A percentile compares a stretch with the other conserved stretches of the same genome.
These are phyloP conservation scores for Listronotus oregonensis DNA, from an alignment of 1,140 invertebrate genomes.

Conservation along the genomic window DNA sequence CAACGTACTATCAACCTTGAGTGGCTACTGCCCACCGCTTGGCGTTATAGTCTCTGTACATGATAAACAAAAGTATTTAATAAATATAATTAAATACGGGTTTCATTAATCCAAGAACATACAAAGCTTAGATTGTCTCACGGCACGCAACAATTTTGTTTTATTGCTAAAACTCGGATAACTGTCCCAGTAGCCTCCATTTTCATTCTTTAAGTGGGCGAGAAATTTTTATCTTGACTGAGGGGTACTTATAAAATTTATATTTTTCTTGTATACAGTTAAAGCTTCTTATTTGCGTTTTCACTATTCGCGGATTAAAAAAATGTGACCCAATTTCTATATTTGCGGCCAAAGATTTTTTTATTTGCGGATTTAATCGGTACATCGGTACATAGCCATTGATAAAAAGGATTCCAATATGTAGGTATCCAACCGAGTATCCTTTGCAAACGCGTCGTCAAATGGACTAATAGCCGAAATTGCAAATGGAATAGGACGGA, in stretches of 20 bases:
- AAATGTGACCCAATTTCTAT: no score
- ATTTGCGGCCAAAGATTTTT: no score
- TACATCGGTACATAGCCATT: no score
- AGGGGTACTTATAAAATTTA: background rate
- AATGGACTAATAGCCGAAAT: no score
- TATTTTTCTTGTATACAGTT: no score
- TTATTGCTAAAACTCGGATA: constrained; percentile 6
- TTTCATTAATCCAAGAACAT: constrained; percentile 28
- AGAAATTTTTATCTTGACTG: background rate
- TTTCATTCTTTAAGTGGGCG: background rate
- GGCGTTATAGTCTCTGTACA: constrained; percentile 19
- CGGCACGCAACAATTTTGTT: constrained; percentile 27
- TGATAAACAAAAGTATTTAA: constrained; percentile 35
- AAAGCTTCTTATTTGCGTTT: no score
- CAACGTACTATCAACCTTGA: constrained; percentile 23
- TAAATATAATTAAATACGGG: constrained; percentile 33
- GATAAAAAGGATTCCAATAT: no score
- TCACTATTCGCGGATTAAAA: no score
- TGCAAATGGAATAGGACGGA: no score
- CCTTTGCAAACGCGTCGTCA: no score
- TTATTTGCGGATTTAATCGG: no score
- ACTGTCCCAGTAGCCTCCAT: constrained; percentile 27
- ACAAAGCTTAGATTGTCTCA: constrained; percentile 23
- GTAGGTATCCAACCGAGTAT: no score
- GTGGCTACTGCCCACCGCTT: constrained; percentile 25